Evolutionary conservation across 2,113 vertebrate genomes (phyloP), one percentile per base, ranked within the genome.

Genomic region (Bubo bubo): DNA sequence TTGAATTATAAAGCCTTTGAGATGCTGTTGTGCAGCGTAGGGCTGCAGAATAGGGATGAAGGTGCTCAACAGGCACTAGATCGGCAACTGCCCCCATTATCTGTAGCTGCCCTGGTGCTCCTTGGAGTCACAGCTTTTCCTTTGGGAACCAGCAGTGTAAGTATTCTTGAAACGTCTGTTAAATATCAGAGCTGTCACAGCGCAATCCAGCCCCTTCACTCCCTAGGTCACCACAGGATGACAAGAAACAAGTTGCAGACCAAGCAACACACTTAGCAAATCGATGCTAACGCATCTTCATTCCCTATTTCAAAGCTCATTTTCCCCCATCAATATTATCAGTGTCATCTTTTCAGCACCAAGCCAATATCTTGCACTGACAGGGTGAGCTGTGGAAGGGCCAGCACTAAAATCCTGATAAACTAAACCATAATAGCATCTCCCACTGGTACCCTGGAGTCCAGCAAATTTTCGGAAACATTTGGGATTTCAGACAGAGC

Each of bases 11-110:
- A 60, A 79, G 39, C 41, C 59, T 43, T 37, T 20, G 39, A 66
- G 52, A 24, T 5, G 47, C 37, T 19, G 43, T 30, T 19, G 4
- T 0, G 28, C 52, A 23, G 37, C 0, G 5, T 21, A 6, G 2
- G 1, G 66, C 14, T 24, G 66, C 37, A 43, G n/a, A 22, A 8
- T 2, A 23, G 53, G 39, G 30, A 24, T 9, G 72, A 52, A 30
- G 2, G 2, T 3, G n/a, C 56, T 70, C 63, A 27, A 14, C 35
- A 5, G 55, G 55, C 28, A 10, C 20, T 22, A n/a, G 28, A 8
- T 21, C 32, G 11, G 66, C 4, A 2, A 8, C 15, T 39, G 56
- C 14, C 34, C 66, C 37, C 41, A 14, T 28, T n/a, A 4, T 22
- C n/a, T 34, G 34, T 8, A 15, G 63, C 32, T 70, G 84, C 35